A percentile compares a stretch with the other conserved stretches of the same genome.
Conservation (phyloP, 2,797 vertebrate species). For the Furcifer pardalis region DNA sequence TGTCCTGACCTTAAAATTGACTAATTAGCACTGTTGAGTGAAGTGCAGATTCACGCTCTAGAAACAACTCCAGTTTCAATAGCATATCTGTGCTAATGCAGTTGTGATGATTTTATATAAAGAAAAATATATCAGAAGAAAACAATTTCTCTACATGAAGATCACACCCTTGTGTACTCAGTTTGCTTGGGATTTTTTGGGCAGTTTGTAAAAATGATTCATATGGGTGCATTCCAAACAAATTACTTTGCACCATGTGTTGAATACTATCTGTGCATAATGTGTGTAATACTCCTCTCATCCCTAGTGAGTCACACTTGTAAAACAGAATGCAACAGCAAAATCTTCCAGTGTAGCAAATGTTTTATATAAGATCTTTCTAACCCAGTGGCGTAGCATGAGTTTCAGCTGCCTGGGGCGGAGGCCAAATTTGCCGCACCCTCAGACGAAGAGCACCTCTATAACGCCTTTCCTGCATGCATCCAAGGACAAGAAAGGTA, state of each 20-base stretch:
- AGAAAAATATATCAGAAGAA: conserved; percentile 54
- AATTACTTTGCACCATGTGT: conserved; percentile 57
- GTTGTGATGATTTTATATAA: background rate
- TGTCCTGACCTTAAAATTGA: background rate
- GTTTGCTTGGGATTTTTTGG: conserved; percentile 41
- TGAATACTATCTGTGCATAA: conserved; percentile 61
- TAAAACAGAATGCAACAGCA: conserved; percentile 55
- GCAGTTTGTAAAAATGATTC: conserved; percentile 58
- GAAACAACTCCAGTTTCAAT: background rate
- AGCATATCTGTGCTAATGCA: background rate
- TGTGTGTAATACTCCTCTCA: conserved; percentile 51
- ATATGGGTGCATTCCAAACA: conserved; percentile 58
- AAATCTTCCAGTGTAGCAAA: conserved; percentile 55
- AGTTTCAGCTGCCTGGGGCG: no score
- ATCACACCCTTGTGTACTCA: conserved; percentile 64
- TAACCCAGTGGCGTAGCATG: no score
- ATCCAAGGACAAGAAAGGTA: no score
- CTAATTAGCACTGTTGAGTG: background rate
- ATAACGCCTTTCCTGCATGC: no score
- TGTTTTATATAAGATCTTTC: conserved; percentile 62
- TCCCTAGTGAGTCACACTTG: conserved; percentile 48
- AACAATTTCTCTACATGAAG: conserved; percentile 59
- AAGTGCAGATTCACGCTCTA: background rate
- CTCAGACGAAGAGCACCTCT: no score
- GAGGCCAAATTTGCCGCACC: no score